Base-by-base conservation (phyloP, 2,113 vertebrate species). In the Mustela nigripes region DNA sequence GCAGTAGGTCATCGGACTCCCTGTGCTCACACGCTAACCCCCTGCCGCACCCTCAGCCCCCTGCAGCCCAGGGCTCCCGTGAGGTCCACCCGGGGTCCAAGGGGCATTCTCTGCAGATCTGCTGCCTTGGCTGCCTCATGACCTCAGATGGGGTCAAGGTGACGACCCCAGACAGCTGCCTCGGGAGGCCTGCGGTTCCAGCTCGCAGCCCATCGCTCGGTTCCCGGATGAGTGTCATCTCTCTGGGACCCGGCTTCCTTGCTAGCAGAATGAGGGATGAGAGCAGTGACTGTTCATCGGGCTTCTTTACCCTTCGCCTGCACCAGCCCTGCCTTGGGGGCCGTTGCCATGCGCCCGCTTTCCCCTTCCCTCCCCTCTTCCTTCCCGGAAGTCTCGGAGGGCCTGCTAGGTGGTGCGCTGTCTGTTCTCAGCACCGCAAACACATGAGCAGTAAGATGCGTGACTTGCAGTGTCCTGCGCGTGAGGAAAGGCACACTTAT, bases 241-340 rank as follows among this genome's bases (percentile, higher is more conserved):
- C 56, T 62, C 71, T 39, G n/a, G 62, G 24, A 56, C 28, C 73
- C 71, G 65, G 18, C 86, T 97, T 95, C 45, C 84, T 96, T 5
- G 39, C 74, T 42, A 53, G 58, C 21, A 63, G 21, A 63, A 12
- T 5, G 26, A 95, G 22, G 24, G 14, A 16, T 83, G 71, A 80
- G 53, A 42, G 48, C 81, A 45, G 33, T 74, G 76, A 26, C 26
- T 95, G 24, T 87, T 78, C 78, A 42, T 89, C 39, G 50, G 78
- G 62, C 95, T 74, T 89, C 33, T 69, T 48, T 42, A 86, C 71
- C 33, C 50, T n/a, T 18, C 58, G 15, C 7, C 9, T 50, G 58
- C 15, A n/a, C 42, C 26, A 50, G 69, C 69, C 60, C 82, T 91
- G 65, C 67, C 58, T 2, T 26, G 1, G 0, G 24, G 89, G 63